These are phyloP conservation scores for Mimumesa dahlbomi DNA, from an alignment of 2,888 invertebrate species.

Conservation along the genomic window DNA sequence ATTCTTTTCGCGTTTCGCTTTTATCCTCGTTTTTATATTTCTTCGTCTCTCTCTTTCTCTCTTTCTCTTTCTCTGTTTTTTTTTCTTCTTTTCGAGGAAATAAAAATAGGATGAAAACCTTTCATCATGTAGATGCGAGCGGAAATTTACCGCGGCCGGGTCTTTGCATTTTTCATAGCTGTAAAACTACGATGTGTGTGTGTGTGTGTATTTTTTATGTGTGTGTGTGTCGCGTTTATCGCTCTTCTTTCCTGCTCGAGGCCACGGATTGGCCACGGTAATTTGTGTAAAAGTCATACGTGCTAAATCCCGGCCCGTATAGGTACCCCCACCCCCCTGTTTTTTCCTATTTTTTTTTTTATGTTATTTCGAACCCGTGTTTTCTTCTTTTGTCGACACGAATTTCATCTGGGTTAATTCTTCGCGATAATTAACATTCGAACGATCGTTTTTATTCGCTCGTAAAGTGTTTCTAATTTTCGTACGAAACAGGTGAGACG, in stretches of 20 bases:
- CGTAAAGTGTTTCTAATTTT: constrained; percentile 46
- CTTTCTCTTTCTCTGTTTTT: background rate
- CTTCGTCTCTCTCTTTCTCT: background rate
- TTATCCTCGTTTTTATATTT: too few species aligned
- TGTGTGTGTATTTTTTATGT: too few species aligned
- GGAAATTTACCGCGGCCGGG: background rate
- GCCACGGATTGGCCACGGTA: constrained; percentile 14
- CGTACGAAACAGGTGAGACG: constrained; percentile 11
- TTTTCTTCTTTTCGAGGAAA: background rate
- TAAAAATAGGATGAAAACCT: background rate
- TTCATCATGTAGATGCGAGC: background rate
- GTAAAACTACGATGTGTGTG: constrained; percentile 1
- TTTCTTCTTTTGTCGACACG: too few species aligned
- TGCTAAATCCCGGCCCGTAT: background rate
- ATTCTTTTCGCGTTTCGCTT: too few species aligned
- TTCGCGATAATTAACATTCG: constrained; percentile 49
- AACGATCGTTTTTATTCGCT: constrained; percentile 52
- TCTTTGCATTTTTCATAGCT: constrained; percentile 23
- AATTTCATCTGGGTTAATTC: constrained; percentile 34
- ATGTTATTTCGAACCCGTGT: constrained; percentile 5
- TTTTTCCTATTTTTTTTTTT: constrained; percentile 6
- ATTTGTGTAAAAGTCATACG: constrained; percentile 20
- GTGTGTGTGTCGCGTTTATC: constrained; percentile 7
- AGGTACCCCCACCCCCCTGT: background rate
- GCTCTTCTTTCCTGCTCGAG: constrained; percentile 3